A percentile compares a stretch with the other conserved stretches of the same genome.
These are phyloP conservation scores for Australoheros scitulus DNA, from an alignment of 2,113 vertebrate genomes.

Conservation along the genomic window DNA sequence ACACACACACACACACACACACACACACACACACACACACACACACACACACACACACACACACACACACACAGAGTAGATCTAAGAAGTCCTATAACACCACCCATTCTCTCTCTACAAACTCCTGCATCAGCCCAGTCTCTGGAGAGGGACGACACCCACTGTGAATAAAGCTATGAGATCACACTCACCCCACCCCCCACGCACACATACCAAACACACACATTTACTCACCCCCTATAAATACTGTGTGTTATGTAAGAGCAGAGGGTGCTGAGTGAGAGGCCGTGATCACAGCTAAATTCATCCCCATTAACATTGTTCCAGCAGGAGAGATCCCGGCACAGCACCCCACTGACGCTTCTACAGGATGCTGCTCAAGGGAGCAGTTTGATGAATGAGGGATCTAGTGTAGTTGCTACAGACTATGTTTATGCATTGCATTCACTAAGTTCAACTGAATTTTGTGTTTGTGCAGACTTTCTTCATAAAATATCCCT, in stretches of 20 bases:
- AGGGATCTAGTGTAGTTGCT: constrained; percentile 7
- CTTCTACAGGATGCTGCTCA: constrained; percentile 6
- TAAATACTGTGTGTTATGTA: constrained; percentile 76
- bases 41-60: background rate
- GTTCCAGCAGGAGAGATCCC: constrained; percentile 54
- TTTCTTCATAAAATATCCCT: too few relatives aligned
- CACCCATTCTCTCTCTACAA: background rate
- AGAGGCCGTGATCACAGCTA: constrained; percentile 53
- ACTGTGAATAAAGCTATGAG: constrained; percentile 73
- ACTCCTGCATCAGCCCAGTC: constrained; percentile 14
- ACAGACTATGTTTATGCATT: background rate
- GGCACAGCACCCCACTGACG: background rate
- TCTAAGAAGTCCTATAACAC: background rate
- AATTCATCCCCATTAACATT: constrained; percentile 56
- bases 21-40: background rate
- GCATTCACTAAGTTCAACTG: background rate
- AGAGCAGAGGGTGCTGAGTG: constrained; percentile 49
- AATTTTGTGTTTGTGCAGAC: too few relatives aligned
- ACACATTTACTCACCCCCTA: constrained; percentile 60
- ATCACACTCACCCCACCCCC: constrained; percentile 36
- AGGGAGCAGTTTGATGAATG: background rate
- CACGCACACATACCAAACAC: background rate
- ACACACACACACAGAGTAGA: background rate
- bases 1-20: background rate
- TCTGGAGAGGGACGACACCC: constrained; percentile 32